These are phyloP conservation scores for Synergus umbraculus DNA, from an alignment of 2,888 invertebrate species.

Conservation along the genomic window DNA sequence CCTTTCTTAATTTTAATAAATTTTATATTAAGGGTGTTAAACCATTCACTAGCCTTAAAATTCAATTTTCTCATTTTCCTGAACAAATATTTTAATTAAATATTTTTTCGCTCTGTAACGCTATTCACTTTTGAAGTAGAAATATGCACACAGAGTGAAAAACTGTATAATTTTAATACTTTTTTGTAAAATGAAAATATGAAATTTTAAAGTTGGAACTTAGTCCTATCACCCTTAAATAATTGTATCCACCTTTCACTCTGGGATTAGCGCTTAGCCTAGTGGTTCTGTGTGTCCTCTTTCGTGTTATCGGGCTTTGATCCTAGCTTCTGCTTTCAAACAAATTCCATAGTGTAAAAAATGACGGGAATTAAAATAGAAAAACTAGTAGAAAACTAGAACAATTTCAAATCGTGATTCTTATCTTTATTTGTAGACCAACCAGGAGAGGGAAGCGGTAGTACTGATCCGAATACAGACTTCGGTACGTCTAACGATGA, in stretches of 20 bases:
- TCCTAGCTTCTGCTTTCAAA: slow-evolving; percentile 57
- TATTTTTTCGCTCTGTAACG: too few species aligned
- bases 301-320: slow-evolving; percentile 58
- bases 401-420: slow-evolving; percentile 57
- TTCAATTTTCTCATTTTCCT: background rate
- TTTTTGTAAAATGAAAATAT: background rate
- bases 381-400: slow-evolving; percentile 29
- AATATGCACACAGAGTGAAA: too few species aligned
- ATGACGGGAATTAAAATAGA: background rate
- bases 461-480: slow-evolving; percentile 66
- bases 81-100: too few species aligned
- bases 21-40: too few species aligned
- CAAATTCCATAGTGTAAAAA: background rate
- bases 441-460: slow-evolving; percentile 66
- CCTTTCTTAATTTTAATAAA: background rate
- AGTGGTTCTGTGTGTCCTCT: slow-evolving; percentile 54
- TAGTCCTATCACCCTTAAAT: background rate
- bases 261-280: slow-evolving; percentile 54
- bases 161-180: too few species aligned
- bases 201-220: background rate
- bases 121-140: too few species aligned
- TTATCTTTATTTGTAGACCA: slow-evolving; percentile 73
- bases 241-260: background rate
- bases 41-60: background rate
- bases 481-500: slow-evolving; percentile 69